Evolutionary conservation across 1,140 invertebrate genomes (phyloP).

Genomic region (Brachionus sp.): DNA sequence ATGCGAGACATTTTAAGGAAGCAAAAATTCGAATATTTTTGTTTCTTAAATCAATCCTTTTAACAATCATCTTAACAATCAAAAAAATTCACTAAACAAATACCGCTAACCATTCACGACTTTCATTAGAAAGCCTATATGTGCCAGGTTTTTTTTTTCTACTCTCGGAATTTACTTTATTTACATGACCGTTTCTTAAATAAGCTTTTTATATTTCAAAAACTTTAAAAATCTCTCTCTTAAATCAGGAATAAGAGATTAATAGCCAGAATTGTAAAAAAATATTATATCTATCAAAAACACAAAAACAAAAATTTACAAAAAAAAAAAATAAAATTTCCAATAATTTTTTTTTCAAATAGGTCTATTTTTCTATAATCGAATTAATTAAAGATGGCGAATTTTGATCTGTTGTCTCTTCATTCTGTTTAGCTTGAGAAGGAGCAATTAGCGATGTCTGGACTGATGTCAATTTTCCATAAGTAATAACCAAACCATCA

Average conservation of each 20-base stretch:
- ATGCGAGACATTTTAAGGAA: background rate
- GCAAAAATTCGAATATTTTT: background rate
- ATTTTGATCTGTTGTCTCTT: background rate
- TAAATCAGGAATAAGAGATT: background rate
- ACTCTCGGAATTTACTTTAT: background rate
- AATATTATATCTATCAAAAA: background rate
- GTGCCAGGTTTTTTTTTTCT: background rate
- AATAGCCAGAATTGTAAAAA: background rate
- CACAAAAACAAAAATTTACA: slow-evolving; percentile 27
- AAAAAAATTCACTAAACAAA: slow-evolving; percentile 4
- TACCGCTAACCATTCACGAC: background rate
- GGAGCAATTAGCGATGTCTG: slow-evolving; percentile 6
- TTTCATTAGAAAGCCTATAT: background rate
- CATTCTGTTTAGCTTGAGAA: background rate
- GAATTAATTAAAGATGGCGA: background rate
- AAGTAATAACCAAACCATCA: slow-evolving; percentile 27
- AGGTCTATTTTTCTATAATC: background rate
- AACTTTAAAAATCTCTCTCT: background rate
- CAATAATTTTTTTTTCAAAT: background rate
- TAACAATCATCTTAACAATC: background rate
- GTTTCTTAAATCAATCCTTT: background rate
- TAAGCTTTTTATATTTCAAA: background rate
- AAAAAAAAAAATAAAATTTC: background rate
- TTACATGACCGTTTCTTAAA: background rate
- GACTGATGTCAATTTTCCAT: background rate